Percentiles rank a stretch among this genome's conserved stretches.
These are phyloP conservation scores for Ormyrus thymus DNA, from an alignment of 2,888 invertebrate species.

Conservation along the genomic window DNA sequence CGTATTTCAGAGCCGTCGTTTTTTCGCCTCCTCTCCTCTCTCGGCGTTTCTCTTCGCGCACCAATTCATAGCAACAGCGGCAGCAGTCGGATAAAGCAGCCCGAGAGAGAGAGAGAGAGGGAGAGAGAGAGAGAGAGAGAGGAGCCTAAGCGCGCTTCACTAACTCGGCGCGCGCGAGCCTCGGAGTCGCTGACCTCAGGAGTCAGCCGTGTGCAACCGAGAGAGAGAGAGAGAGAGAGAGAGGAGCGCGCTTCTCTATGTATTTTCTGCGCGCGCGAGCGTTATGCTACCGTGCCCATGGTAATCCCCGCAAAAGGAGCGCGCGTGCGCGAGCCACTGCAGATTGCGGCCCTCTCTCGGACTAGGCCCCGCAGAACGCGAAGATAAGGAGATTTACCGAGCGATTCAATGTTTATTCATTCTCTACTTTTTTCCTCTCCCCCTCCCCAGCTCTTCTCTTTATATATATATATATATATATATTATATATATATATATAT, in stretches of 20 bases:
- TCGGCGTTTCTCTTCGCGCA: conserved; percentile 63
- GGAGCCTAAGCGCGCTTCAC: conserved; percentile 72
- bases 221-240: conserved; percentile 38
- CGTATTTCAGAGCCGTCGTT: too few species aligned
- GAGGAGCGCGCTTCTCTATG: conserved; percentile 54
- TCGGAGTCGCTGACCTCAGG: conserved; percentile 73
- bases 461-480: conserved; percentile 19
- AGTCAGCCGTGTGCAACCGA: conserved; percentile 73
- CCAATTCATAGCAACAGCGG: conserved; percentile 68
- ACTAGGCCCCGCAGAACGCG: conserved; percentile 42
- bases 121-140: conserved; percentile 41
- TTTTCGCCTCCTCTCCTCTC: background rate
- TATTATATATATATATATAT: conserved; percentile 21
- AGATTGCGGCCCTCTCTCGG: conserved; percentile 13
- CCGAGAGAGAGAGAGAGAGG: conserved; percentile 1
- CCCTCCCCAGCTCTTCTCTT: conserved; percentile 8
- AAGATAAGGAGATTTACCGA: conserved; percentile 56
- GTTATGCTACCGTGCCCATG: conserved; percentile 67
- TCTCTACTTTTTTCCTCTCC: conserved; percentile 13
- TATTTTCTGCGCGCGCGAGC: conserved; percentile 58
- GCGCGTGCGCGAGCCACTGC: background rate
- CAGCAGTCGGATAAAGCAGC: conserved; percentile 25
- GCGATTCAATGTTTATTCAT: conserved; percentile 58
- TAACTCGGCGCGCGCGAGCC: conserved; percentile 67
- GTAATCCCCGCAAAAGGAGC: conserved; percentile 63